These are phyloP conservation scores for Colletes gigas DNA, from an alignment of 1,140 invertebrate genomes.

Conservation along the genomic window DNA sequence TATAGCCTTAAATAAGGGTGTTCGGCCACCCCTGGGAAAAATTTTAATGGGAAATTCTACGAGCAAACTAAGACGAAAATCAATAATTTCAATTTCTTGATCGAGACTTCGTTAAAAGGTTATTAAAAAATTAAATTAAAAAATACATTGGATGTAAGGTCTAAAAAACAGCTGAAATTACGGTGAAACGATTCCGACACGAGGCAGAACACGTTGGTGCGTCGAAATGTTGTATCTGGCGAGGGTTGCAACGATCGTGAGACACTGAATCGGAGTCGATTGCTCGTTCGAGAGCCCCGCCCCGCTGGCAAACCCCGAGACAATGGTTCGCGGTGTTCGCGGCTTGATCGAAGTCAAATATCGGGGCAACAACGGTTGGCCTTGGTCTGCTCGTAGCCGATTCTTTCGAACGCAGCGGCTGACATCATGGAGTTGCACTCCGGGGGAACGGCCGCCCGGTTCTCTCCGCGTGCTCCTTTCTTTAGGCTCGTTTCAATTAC, in stretches of 20 bases:
- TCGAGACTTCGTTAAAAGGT: no score
- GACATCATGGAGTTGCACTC: conserved; percentile 28
- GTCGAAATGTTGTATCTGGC: no score
- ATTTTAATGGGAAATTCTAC: no score
- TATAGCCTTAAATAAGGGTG: no score
- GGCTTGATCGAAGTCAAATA: conserved; percentile 64
- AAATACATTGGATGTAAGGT: no score
- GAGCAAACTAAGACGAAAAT: no score
- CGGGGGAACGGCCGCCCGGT: background rate
- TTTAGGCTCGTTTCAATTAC: conserved; percentile 38
- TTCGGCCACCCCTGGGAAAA: no score
- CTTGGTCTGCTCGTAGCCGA: conserved; percentile 24
- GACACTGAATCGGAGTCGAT: background rate
- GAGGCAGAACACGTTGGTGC: no score
- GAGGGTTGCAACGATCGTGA: background rate
- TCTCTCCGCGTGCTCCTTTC: background rate
- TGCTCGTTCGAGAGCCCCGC: conserved; percentile 23
- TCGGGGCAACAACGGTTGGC: conserved; percentile 16
- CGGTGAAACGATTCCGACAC: no score
- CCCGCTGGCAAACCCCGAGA: conserved; percentile 26
- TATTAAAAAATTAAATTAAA: no score
- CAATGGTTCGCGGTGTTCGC: conserved; percentile 45
- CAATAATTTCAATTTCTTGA: no score
- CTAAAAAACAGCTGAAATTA: no score
- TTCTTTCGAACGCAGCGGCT: conserved; percentile 9